phyloP scores from a whole-genome alignment of 2,888 invertebrate genomes.

The Agonopterix heracliana region DNA sequence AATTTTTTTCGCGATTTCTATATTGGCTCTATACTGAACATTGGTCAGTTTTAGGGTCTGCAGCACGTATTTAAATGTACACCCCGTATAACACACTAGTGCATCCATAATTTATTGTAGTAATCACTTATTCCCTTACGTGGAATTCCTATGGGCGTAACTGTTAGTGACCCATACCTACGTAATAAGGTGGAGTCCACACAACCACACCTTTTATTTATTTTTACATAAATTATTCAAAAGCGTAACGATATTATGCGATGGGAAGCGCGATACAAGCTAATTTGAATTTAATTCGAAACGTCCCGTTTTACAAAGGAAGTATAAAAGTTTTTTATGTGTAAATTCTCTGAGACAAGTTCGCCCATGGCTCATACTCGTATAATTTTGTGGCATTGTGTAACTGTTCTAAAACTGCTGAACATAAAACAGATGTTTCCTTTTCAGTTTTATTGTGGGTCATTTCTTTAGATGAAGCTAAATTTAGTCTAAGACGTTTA shows the following conservation, averaged over 20 bases:
- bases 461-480: too few relatives aligned
- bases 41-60: too few relatives aligned
- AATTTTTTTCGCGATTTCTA: too few relatives aligned
- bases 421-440: constrained; percentile 50
- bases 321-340: constrained; percentile 45
- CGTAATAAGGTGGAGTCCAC: constrained; percentile 47
- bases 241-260: constrained; percentile 54
- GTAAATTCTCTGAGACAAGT: constrained; percentile 34
- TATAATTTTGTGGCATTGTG: constrained; percentile 39
- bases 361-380: constrained; percentile 14
- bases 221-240: constrained; percentile 60
- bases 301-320: constrained; percentile 44
- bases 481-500: too few relatives aligned
- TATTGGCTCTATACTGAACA: too few relatives aligned
- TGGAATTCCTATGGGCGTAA: constrained; percentile 36
- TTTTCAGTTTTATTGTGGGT: constrained; percentile 11
- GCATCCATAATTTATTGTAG: too few relatives aligned
- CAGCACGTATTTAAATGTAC: too few relatives aligned
- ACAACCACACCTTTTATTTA: constrained; percentile 63
- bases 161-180: constrained; percentile 26
- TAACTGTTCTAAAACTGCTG: constrained; percentile 31
- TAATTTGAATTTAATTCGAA: constrained; percentile 64
- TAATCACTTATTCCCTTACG: neutral
- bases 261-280: constrained; percentile 49
- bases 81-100: too few relatives aligned